Base-by-base conservation (phyloP, 35 echinoderm and acorn worm species). In the Acanthaster planci region DNA sequence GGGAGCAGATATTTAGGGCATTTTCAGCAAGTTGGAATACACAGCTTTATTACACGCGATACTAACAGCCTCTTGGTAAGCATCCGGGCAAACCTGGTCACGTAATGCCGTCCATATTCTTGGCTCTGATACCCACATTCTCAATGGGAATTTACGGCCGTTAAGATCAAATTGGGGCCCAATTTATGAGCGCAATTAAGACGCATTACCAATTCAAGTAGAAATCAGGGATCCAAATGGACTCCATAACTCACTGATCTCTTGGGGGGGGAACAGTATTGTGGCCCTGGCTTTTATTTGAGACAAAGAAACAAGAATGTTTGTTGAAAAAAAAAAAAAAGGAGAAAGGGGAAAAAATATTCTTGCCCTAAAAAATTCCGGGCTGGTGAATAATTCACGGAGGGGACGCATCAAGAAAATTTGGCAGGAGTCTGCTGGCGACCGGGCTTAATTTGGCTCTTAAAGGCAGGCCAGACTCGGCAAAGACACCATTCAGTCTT, bases 151-250 rank as follows among this genome's bases (percentile, higher is more conserved):
- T 72, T 72, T 72, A 72, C 15, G 64, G 34, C 64, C 64, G 34
- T 72, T 72, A 72, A 34, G 64, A 26, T 26, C 23, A 72, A 26
- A 72, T 72, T 72, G 14, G 19, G 0, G 64, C 64, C 30, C 64
- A 72, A 72, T 72, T 72, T 72, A 72, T 72, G 64, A 72, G 26
- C 4, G 23, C 64, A 72, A 30, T 72, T 72, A 35, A 72, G 64
- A 72, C 18, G 9, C 22, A 72, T 72, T 72, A 72, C 64, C 26
- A 72, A 72, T 35, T 30, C 64, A 9, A 72, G 26, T 23, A 72
- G 19, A 72, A 72, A 72, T 72, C 14, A 31, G 14, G 64, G 21
- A 14, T 14, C 64, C 4, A 72, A 72, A 72, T 72, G 64, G 64
- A 34, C 34, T 31, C 23, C 64, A 72, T 72, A 72, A 72, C 23